These are phyloP conservation scores for Asobara japonica DNA, from an alignment of 1,140 invertebrate species.

Conservation along the genomic window DNA sequence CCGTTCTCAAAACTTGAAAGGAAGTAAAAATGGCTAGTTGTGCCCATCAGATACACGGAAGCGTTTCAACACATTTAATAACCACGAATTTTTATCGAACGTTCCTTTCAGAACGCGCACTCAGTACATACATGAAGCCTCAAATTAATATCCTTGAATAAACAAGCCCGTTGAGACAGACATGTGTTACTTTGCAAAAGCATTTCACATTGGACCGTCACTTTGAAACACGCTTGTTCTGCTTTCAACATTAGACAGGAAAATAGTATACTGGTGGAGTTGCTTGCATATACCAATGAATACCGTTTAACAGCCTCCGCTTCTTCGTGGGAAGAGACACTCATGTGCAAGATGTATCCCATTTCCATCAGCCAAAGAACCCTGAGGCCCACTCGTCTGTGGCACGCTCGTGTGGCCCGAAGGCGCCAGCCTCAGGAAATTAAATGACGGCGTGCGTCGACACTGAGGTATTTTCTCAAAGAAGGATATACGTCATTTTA, in stretches of 20 bases:
- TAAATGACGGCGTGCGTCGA: neutral
- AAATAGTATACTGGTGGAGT: neutral
- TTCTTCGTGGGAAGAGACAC: neutral
- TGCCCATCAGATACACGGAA: no score
- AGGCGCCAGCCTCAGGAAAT: neutral
- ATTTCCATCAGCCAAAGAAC: constrained; percentile 2
- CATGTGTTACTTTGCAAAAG: neutral
- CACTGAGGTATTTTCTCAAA: neutral
- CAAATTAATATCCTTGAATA: neutral
- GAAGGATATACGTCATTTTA: neutral
- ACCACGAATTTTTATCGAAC: no score
- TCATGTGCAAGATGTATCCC: neutral
- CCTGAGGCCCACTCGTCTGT: neutral
- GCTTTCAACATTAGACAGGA: neutral
- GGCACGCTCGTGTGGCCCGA: neutral
- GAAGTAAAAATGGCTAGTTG: no score
- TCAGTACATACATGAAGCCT: neutral
- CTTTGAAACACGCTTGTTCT: neutral
- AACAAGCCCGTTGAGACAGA: neutral
- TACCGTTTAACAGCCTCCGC: neutral
- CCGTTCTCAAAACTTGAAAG: no score
- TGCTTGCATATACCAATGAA: neutral
- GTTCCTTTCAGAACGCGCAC: no score
- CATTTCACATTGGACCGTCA: neutral
- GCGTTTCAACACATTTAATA: no score